Percentiles rank a stretch among this genome's conserved stretches.
phyloP scores from a whole-genome alignment of 2,797 vertebrate species.

The Hipposideros larvatus region DNA sequence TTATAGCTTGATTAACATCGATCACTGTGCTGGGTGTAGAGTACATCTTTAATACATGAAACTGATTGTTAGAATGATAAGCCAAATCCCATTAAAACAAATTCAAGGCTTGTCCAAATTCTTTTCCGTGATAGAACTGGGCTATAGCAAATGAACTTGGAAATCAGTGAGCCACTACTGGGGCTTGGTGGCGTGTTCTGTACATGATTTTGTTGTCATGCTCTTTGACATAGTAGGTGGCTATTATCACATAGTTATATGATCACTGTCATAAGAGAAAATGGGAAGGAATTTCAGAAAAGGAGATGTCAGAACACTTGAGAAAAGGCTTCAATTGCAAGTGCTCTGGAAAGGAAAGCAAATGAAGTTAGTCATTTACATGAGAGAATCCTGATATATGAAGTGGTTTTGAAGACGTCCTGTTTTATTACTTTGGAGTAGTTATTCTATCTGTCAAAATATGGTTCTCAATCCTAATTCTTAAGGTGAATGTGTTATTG shows the following conservation, averaged over 20 bases:
- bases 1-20: background rate
- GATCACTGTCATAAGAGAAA: conserved; percentile 32
- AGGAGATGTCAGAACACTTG: background rate
- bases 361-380: conserved; percentile 26
- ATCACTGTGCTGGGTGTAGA: background rate
- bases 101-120: conserved; percentile 17
- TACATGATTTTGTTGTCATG: background rate
- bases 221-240: background rate
- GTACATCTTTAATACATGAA: background rate
- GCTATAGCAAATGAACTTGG: background rate
- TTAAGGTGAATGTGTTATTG: background rate
- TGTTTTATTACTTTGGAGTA: background rate
- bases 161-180: background rate
- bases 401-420: background rate
- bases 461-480: background rate
- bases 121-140: conserved; percentile 12
- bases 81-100: conserved; percentile 7
- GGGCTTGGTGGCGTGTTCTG: background rate
- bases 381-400: background rate
- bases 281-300: background rate
- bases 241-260: background rate
- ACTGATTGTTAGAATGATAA: background rate
- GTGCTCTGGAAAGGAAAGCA: background rate
- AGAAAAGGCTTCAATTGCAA: conserved; percentile 24
- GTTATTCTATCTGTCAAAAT: background rate